Conservation (phyloP, 2,888 invertebrate species). For the Asteroscopus sphinx region DNA sequence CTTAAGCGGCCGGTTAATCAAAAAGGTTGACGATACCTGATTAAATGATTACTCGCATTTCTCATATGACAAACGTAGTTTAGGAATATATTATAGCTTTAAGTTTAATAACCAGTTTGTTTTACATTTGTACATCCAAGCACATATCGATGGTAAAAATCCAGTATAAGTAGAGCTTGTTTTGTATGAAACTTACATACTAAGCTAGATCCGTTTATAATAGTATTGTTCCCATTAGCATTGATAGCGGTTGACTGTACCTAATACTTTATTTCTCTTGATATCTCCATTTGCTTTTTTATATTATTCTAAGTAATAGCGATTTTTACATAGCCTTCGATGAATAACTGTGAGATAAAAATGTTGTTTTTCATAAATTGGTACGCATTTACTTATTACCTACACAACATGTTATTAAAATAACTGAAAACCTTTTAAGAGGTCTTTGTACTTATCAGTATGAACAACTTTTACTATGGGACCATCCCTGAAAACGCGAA, state of each 20-base stretch:
- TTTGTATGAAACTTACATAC: too few relatives aligned
- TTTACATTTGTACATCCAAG: constrained; percentile 3
- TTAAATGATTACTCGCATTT: constrained; percentile 30
- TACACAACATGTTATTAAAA: too few relatives aligned
- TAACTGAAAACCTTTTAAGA: too few relatives aligned
- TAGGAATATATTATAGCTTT: constrained; percentile 19
- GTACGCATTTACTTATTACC: too few relatives aligned
- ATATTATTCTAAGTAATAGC: background rate
- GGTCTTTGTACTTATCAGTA: too few relatives aligned
- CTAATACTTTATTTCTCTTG: constrained; percentile 4
- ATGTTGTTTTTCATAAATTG: background rate
- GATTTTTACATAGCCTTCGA: background rate
- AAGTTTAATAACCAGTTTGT: constrained; percentile 37
- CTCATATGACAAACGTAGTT: constrained; percentile 24
- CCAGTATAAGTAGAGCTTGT: too few relatives aligned
- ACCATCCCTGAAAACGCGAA: too few relatives aligned
- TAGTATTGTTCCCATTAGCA: too few relatives aligned
- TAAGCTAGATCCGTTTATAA: too few relatives aligned
- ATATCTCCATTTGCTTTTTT: constrained; percentile 8
- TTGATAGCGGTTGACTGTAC: too few relatives aligned
- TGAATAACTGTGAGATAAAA: background rate
- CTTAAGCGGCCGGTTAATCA: background rate
- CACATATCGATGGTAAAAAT: too few relatives aligned
- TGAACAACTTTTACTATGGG: too few relatives aligned
- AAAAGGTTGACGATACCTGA: constrained; percentile 34